Conservation (phyloP, 2,113 vertebrate genomes). For the Ictalurus punctatus region DNA sequence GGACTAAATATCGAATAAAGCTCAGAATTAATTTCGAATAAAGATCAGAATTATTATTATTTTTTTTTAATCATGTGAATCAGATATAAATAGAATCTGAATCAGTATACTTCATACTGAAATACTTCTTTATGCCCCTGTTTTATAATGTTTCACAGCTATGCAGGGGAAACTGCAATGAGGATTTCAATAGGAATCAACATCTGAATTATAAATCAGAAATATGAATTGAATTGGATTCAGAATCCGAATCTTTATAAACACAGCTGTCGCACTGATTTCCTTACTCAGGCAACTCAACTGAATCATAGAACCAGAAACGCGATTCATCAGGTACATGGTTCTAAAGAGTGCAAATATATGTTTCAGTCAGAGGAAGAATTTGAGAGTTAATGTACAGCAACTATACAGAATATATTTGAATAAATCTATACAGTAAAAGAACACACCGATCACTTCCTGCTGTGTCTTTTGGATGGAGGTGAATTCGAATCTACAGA, state of each 20-base stretch:
- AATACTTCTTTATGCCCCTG: background rate
- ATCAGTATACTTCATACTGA: background rate
- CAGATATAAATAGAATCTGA: background rate
- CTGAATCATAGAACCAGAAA: background rate
- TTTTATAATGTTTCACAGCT: background rate
- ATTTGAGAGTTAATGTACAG: background rate
- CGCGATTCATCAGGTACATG: background rate
- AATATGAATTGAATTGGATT: background rate
- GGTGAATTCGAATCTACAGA: background rate
- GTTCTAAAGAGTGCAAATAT: background rate
- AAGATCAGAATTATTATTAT: background rate
- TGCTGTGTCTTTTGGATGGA: background rate
- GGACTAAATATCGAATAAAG: background rate
- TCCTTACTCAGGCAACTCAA: background rate
- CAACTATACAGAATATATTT: background rate
- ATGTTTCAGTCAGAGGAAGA: background rate
- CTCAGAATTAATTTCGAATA: background rate
- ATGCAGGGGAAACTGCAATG: background rate
- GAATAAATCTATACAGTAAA: background rate
- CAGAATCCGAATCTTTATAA: background rate
- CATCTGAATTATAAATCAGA: background rate
- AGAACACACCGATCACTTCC: background rate
- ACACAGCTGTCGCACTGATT: background rate
- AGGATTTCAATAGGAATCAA: background rate
- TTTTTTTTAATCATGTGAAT: background rate